A percentile compares a stretch with the other conserved stretches of the same genome.
These are phyloP conservation scores for Scaptomyza caliginosa DNA, from an alignment of 2,888 invertebrate species.

Conservation along the genomic window DNA sequence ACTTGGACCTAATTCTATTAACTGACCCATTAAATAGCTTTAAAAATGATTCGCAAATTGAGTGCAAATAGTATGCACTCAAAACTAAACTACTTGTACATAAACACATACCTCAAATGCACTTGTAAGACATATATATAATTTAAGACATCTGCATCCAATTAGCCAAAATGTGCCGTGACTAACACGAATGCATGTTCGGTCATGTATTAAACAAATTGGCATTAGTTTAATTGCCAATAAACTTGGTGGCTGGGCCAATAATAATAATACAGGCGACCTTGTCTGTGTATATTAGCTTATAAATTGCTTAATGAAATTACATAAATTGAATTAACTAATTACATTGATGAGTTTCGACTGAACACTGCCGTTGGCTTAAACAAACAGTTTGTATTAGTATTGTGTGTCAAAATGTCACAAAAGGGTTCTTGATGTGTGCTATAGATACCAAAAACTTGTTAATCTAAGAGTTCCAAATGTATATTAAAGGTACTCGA, in stretches of 20 bases:
- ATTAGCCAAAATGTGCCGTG: conserved; percentile 30
- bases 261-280: background rate
- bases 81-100: too few species aligned
- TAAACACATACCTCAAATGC: too few species aligned
- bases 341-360: conserved; percentile 52
- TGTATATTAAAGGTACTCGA: too few species aligned
- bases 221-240: conserved; percentile 72
- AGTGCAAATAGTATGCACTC: too few species aligned
- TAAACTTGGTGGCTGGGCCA: conserved; percentile 19
- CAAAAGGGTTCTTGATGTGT: background rate
- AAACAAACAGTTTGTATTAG: background rate
- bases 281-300: conserved; percentile 21
- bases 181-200: background rate
- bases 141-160: conserved; percentile 28
- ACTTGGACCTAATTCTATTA: background rate
- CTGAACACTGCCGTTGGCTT: background rate
- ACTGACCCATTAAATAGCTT: conserved; percentile 1
- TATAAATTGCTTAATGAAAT: conserved; percentile 58
- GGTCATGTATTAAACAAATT: conserved; percentile 47
- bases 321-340: conserved; percentile 70
- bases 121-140: conserved; percentile 1
- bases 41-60: background rate
- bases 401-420: background rate
- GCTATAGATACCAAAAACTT: background rate
- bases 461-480: too few species aligned